Evolutionary conservation across 2,113 vertebrate species (phyloP).

Genomic region (Piliocolobus tephrosceles): DNA sequence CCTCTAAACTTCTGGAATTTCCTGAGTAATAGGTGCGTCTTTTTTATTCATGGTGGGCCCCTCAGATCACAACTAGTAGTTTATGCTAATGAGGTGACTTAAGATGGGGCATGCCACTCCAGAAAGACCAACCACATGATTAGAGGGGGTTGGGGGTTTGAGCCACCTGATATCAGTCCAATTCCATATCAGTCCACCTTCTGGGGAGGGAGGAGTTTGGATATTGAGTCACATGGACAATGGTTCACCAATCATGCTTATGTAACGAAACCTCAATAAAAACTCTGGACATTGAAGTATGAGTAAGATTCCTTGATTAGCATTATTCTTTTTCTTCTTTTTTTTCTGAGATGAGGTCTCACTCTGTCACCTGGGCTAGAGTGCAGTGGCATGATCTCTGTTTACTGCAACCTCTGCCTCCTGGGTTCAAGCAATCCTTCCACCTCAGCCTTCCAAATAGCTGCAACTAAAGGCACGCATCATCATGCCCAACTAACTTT

Average conservation of each 20-base stretch:
- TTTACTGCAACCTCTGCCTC: no score
- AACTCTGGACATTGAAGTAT: neutral
- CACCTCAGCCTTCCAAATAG: no score
- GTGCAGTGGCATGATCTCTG: no score
- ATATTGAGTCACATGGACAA: neutral
- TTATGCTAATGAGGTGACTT: neutral
- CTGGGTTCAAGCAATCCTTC: no score
- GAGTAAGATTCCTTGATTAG: neutral
- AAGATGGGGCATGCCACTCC: neutral
- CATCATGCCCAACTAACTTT: no score
- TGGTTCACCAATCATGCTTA: neutral
- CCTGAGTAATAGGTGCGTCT: neutral
- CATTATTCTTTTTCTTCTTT: no score
- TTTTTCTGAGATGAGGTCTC: no score
- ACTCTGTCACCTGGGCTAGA: no score
- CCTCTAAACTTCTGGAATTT: neutral
- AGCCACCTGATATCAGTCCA: neutral
- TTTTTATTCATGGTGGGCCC: neutral
- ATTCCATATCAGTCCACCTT: neutral
- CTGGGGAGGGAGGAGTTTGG: neutral
- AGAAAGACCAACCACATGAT: neutral
- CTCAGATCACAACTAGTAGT: neutral
- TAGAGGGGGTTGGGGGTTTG: neutral
- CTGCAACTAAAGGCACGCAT: no score
- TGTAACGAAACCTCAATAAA: neutral